These are phyloP conservation scores for Mugil cephalus DNA, from an alignment of 2,113 vertebrate species.

Conservation along the genomic window DNA sequence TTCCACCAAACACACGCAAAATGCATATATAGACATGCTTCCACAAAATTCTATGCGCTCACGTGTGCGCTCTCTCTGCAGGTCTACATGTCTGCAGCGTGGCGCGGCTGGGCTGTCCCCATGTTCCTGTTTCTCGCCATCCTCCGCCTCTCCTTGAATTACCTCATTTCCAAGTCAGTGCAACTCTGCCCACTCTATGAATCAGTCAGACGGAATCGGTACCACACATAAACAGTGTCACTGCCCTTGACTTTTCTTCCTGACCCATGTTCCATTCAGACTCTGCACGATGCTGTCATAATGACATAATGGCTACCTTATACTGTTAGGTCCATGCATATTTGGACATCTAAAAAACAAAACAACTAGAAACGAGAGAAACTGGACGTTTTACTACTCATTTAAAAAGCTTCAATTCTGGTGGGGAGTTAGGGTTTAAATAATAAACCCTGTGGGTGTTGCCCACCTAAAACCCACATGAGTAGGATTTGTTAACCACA, in stretches of 20 bases:
- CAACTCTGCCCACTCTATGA: background rate
- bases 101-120: conserved; percentile 97
- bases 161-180: conserved; percentile 94
- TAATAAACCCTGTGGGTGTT: too few species aligned
- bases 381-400: too few species aligned
- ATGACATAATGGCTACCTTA: too few species aligned
- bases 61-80: conserved; percentile 65
- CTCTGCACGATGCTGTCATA: too few species aligned
- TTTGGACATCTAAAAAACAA: too few species aligned
- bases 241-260: background rate
- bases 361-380: too few species aligned
- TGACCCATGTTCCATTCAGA: background rate
- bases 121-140: conserved; percentile 98
- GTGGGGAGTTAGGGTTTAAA: too few species aligned
- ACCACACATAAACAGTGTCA: background rate
- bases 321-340: too few species aligned
- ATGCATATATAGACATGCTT: background rate
- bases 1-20: background rate
- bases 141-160: conserved; percentile 96
- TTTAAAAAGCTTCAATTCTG: too few species aligned
- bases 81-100: conserved; percentile 98
- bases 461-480: too few species aligned
- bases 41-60: background rate
- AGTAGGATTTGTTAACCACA: too few species aligned
- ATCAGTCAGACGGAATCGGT: conserved; percentile 1